phyloP scores from a whole-genome alignment of 1,140 invertebrate species.

The Aphelenchoides fujianensis region DNA sequence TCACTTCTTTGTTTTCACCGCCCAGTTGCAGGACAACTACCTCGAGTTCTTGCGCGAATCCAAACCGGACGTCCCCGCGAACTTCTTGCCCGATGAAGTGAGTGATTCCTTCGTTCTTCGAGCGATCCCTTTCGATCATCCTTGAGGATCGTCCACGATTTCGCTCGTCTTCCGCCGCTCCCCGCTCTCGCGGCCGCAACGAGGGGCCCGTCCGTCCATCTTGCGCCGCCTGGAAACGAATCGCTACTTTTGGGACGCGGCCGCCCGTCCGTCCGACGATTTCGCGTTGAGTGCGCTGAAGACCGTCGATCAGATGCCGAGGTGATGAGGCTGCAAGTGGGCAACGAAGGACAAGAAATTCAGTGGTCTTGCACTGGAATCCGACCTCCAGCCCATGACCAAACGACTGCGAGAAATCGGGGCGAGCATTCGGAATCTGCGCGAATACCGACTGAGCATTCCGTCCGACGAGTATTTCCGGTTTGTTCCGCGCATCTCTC shows the following conservation, averaged over 20 bases:
- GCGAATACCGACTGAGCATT: conserved; percentile 13
- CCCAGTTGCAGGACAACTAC: conserved; percentile 13
- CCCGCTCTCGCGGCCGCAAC: not conserved
- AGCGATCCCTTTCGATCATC: not conserved
- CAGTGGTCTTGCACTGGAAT: not conserved
- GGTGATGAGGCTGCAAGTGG: not conserved
- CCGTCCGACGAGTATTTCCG: conserved; percentile 13
- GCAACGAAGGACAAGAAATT: too few species aligned
- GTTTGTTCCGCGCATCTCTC: not conserved
- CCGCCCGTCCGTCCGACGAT: not conserved
- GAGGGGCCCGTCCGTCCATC: not conserved
- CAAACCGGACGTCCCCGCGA: not conserved
- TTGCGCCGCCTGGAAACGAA: conserved; percentile 15
- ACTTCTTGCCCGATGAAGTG: not conserved
- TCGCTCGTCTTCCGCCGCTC: not conserved
- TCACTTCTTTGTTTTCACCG: not conserved
- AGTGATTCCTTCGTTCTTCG: conserved; percentile 1
- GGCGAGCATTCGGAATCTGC: not conserved
- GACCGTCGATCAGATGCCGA: not conserved
- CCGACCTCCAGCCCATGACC: not conserved
- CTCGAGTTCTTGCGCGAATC: not conserved
- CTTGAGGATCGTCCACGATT: not conserved
- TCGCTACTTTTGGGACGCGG: conserved; percentile 17
- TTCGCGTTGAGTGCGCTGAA: not conserved
- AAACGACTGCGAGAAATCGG: conserved; percentile 15